phyloP scores from a whole-genome alignment of 2,113 vertebrate species.

The Castor canadensis region DNA sequence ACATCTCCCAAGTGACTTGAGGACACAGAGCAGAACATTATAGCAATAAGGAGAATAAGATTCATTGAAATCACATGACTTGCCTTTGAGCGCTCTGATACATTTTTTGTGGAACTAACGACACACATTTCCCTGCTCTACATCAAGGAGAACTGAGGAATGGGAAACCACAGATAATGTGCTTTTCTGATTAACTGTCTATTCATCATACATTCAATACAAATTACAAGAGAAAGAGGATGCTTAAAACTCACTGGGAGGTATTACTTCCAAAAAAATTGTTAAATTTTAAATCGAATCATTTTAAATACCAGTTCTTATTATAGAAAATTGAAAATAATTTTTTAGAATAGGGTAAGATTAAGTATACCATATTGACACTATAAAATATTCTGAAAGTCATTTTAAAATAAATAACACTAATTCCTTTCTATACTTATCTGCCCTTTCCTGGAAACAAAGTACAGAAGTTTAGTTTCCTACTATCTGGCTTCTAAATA shows the following conservation, averaged over 20 bases:
- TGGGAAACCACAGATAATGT: neutral
- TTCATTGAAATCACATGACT: neutral
- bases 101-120: neutral
- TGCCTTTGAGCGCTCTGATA: neutral
- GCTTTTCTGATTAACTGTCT: neutral
- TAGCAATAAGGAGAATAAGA: neutral
- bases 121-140: no score
- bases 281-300: neutral
- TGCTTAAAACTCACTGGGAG: neutral
- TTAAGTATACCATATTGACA: neutral
- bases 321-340: neutral
- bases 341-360: neutral
- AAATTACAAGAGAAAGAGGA: neutral
- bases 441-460: neutral
- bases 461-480: neutral
- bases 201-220: neutral
- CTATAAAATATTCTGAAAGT: neutral
- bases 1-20: neutral
- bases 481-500: neutral
- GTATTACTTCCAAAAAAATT: neutral
- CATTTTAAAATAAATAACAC: constrained; percentile 3
- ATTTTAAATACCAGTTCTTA: neutral
- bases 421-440: neutral
- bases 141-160: neutral
- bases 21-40: neutral